phyloP scores from a whole-genome alignment of 2,113 vertebrate species.

The Tachycineta bicolor region DNA sequence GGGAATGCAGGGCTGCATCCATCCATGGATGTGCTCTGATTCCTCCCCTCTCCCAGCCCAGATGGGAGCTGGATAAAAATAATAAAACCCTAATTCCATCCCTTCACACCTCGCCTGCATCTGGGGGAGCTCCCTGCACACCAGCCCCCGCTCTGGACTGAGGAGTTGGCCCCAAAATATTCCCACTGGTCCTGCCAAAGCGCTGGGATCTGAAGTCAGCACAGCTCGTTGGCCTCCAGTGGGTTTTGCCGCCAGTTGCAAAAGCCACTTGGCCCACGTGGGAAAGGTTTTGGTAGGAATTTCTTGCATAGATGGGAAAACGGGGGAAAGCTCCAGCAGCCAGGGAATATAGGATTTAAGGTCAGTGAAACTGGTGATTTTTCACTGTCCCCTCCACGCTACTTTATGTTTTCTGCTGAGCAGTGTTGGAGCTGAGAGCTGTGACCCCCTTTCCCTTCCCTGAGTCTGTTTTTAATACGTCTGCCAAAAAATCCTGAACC shows the following conservation, averaged over 20 bases:
- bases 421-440: neutral
- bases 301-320: neutral
- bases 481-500: rapidly evolving
- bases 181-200: neutral
- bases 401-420: neutral
- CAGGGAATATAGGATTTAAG: neutral
- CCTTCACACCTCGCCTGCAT: neutral
- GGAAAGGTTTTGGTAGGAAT: neutral
- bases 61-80: too few relatives aligned
- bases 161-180: too few relatives aligned
- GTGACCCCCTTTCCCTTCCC: neutral
- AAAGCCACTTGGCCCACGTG: neutral
- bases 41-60: neutral
- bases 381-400: neutral
- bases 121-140: neutral
- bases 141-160: rapidly evolving
- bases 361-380: neutral
- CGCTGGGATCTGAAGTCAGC: neutral
- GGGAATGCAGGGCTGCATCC: neutral
- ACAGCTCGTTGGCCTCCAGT: rapidly evolving
- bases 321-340: neutral
- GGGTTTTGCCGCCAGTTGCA: neutral
- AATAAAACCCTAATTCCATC: neutral
- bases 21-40: rapidly evolving
- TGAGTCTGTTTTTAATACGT: neutral